These are phyloP conservation scores for Falco columbarius DNA, from an alignment of 2,797 vertebrate genomes.

Conservation along the genomic window DNA sequence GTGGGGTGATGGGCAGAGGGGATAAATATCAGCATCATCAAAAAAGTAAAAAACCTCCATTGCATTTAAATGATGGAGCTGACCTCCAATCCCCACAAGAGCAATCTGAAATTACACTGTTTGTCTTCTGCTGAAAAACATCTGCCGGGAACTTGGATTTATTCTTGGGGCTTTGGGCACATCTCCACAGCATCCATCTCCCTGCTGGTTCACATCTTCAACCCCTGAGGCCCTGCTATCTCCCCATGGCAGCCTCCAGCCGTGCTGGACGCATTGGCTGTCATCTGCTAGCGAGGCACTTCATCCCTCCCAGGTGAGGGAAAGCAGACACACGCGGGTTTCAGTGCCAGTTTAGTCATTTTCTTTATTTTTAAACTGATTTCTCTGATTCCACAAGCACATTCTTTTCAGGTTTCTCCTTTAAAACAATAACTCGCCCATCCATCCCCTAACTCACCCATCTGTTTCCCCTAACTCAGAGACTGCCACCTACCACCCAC, in stretches of 20 bases:
- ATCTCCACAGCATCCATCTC: neutral
- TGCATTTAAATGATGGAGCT: neutral
- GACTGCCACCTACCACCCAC: fast-evolving
- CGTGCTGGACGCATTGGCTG: fast-evolving
- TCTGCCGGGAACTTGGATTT: neutral
- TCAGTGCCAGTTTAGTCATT: neutral
- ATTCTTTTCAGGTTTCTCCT: neutral
- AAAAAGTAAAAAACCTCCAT: neutral
- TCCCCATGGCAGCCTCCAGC: neutral
- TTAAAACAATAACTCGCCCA: neutral
- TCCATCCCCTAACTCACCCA: too few species aligned
- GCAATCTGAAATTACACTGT: fast-evolving
- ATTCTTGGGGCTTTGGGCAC: neutral
- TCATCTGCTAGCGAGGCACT: fast-evolving
- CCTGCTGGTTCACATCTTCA: neutral
- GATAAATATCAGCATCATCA: neutral
- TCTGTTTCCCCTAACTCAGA: neutral
- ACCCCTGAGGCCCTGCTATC: neutral
- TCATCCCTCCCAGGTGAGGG: neutral
- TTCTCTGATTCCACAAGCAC: neutral
- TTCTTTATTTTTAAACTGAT: neutral
- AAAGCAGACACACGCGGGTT: fast-evolving
- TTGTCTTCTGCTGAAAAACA: neutral
- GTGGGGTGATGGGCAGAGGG: too few species aligned
- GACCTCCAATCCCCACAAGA: neutral